Conservation (phyloP, 2,113 vertebrate species). For the Percina caprodes region DNA sequence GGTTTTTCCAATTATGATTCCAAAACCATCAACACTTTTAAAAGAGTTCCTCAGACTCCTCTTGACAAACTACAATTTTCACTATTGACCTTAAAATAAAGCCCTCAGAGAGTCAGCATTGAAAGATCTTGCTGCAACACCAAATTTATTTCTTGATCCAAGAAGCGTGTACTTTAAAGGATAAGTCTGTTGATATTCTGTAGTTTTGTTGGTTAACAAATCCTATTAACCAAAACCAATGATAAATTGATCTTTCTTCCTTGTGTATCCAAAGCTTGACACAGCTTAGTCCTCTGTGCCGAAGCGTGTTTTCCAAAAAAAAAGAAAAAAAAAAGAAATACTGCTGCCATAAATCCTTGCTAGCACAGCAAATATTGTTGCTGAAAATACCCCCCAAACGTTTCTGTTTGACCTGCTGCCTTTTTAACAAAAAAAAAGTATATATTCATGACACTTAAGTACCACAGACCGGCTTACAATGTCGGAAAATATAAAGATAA, state of each 20-base stretch:
- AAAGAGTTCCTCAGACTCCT: background rate
- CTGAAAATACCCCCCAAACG: background rate
- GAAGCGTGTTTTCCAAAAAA: background rate
- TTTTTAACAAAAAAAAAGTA: background rate
- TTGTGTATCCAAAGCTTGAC: background rate
- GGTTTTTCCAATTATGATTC: constrained; percentile 21
- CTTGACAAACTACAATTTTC: background rate
- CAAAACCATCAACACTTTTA: background rate
- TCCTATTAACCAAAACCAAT: background rate
- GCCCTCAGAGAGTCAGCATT: background rate
- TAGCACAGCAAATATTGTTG: background rate
- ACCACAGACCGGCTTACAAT: background rate
- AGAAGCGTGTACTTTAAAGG: background rate
- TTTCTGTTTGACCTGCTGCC: background rate
- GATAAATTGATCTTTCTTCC: background rate
- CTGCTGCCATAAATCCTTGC: background rate
- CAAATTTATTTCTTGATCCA: background rate
- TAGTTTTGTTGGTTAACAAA: background rate
- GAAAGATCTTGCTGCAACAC: background rate
- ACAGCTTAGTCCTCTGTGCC: background rate
- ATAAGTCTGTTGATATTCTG: background rate
- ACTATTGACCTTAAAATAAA: background rate
- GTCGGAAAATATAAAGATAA: background rate
- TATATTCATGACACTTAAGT: background rate
- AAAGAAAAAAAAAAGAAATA: background rate